Evolutionary conservation across 2,113 vertebrate species (phyloP), one percentile per base, ranked within the genome.

Genomic region (Tringa solitaria): DNA sequence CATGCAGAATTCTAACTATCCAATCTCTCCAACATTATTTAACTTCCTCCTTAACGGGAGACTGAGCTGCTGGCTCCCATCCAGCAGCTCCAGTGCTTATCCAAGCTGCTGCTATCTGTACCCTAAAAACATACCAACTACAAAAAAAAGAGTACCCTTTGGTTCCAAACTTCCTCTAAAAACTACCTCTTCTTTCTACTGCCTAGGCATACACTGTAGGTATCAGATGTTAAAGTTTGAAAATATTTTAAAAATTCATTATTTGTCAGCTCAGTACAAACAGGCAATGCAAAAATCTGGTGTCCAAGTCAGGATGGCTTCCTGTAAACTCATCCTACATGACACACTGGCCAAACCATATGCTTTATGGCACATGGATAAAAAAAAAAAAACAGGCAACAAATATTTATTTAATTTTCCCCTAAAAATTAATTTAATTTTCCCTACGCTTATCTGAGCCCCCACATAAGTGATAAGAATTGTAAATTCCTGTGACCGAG

Each of bases 11-110:
- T 70, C 54, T 73, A 94, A 51, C 76, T 70, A 87, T 50, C 78
- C 67, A 80, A 77, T 67, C 79, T 73, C 79, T 67, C 39, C 51
- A 82, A 19, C 7, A 69, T 61, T 93, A 67, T 86, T 96, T 78
- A 78, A 92, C 87, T 97, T 97, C 95, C 95, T 96, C 95, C 94
- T 97, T 97, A 97, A 97, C 89, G 70, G 43, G 67, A 80, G 82
- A 51, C 87, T 63, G 74, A 94, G 81, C 56, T 80, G 23, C 76
- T 97, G 96, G 97, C 97, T 95, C 43, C 33, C 37, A 74, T 91
- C 95, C 97, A 95, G 73, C 11, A 23, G 21, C 67, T 90, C 59
- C 91, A 95, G 43, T 8, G 48, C 95, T 96, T 95, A 97, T 96
- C 94, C 97, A 96, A 96, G 84, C 67, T 86, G 68, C 87, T 74